Percentiles rank a stretch among this genome's conserved stretches.
Evolutionary conservation across 2,888 invertebrate genomes (phyloP).

Genomic region (Ormyrus nitidulus): DNA sequence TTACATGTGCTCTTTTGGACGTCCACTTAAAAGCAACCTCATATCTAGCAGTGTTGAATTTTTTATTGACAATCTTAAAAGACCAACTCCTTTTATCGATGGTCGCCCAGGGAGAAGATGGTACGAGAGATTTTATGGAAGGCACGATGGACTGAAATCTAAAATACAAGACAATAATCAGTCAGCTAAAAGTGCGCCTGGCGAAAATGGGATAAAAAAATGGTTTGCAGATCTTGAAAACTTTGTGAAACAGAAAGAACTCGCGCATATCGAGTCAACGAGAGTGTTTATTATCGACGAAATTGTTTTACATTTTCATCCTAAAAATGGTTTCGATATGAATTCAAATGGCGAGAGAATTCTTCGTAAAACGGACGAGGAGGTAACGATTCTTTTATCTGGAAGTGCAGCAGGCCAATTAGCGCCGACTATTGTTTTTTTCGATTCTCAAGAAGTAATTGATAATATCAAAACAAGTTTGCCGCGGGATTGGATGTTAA

Average conservation of each 20-base stretch:
- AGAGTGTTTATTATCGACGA: slow-evolving; percentile 40
- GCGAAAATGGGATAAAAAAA: background rate
- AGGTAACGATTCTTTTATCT: background rate
- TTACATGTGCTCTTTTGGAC: slow-evolving; percentile 17
- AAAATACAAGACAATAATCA: background rate
- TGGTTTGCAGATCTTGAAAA: slow-evolving; percentile 9
- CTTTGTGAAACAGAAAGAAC: background rate
- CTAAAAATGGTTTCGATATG: background rate
- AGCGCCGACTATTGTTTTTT: slow-evolving; percentile 22
- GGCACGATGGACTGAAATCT: background rate
- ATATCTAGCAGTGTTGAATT: slow-evolving; percentile 31
- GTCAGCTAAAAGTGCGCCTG: background rate
- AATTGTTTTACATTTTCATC: slow-evolving; percentile 3
- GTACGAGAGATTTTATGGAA: slow-evolving; percentile 16
- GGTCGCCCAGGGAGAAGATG: slow-evolving; percentile 26
- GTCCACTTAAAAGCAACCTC: slow-evolving; percentile 13
- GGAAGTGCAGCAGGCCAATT: slow-evolving; percentile 23
- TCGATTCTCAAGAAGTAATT: background rate
- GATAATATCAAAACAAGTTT: background rate
- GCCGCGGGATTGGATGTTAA: background rate
- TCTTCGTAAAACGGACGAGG: background rate
- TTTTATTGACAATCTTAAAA: slow-evolving; percentile 9
- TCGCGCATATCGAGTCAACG: background rate
- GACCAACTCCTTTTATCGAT: slow-evolving; percentile 6
- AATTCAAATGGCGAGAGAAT: no score